phyloP scores from a whole-genome alignment of 2,113 vertebrate species.

The Dendropsophus ebraccatus region DNA sequence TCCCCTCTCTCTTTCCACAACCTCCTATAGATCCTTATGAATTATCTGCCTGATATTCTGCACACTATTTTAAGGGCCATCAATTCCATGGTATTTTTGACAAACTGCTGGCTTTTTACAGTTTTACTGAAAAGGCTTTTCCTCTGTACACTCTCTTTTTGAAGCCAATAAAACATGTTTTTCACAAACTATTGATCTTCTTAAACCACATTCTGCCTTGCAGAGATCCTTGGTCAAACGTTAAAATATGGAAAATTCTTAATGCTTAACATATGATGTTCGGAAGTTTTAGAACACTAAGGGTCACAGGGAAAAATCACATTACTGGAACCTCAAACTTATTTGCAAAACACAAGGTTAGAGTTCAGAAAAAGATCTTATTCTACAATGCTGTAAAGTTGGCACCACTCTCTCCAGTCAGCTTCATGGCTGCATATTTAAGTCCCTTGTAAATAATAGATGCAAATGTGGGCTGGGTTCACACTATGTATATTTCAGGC shows the following conservation, averaged over 20 bases:
- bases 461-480: no score
- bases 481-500: no score
- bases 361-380: background rate
- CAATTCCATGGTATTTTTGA: background rate
- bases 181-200: background rate
- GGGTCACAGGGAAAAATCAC: background rate
- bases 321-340: background rate
- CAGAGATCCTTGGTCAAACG: background rate
- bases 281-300: background rate
- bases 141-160: background rate
- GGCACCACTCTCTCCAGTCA: background rate
- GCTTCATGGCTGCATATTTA: background rate
- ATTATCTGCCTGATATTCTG: background rate
- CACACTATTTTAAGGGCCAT: background rate
- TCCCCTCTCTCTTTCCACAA: background rate
- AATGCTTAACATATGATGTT: background rate
- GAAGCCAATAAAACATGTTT: background rate
- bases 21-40: background rate
- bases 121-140: background rate
- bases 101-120: background rate
- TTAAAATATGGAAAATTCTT: constrained; percentile 8
- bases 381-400: background rate
- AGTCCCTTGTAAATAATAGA: background rate
- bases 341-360: background rate
- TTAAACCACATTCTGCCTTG: background rate